A percentile compares a stretch with the other conserved stretches of the same genome.
phyloP scores from a whole-genome alignment of 1,140 invertebrate genomes.

The Lepidostoma basale region DNA sequence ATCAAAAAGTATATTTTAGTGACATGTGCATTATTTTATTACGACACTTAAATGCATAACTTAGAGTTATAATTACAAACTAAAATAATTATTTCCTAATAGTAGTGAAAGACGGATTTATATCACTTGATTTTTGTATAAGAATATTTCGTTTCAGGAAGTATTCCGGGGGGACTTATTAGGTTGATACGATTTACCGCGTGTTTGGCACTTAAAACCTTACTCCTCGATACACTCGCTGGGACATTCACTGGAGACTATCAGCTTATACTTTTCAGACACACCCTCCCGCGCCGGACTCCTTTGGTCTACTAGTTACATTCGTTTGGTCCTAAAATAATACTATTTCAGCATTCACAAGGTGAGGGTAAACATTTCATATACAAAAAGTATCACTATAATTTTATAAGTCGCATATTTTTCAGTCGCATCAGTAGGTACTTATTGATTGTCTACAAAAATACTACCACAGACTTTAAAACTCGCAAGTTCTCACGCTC shows the following conservation, averaged over 20 bases:
- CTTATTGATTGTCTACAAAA: neutral
- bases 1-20: neutral
- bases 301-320: slow-evolving; percentile 16
- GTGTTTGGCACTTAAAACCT: slow-evolving; percentile 16
- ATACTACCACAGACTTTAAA: slow-evolving; percentile 15
- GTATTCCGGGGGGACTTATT: no score
- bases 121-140: no score
- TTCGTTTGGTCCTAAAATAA: neutral
- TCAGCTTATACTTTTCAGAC: neutral
- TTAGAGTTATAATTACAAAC: no score
- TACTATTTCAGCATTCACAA: no score
- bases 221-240: neutral
- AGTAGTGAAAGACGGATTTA: no score
- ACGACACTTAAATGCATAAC: no score
- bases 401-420: slow-evolving; percentile 1
- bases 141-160: no score
- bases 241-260: neutral
- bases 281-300: neutral
- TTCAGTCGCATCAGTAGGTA: slow-evolving; percentile 10
- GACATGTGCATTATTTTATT: slow-evolving; percentile 4
- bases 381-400: neutral
- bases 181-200: no score
- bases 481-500: slow-evolving; percentile 6
- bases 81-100: no score
- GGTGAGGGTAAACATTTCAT: no score